Evolutionary conservation across 2,797 vertebrate genomes (phyloP).

Genomic region (Danionella dracula): DNA sequence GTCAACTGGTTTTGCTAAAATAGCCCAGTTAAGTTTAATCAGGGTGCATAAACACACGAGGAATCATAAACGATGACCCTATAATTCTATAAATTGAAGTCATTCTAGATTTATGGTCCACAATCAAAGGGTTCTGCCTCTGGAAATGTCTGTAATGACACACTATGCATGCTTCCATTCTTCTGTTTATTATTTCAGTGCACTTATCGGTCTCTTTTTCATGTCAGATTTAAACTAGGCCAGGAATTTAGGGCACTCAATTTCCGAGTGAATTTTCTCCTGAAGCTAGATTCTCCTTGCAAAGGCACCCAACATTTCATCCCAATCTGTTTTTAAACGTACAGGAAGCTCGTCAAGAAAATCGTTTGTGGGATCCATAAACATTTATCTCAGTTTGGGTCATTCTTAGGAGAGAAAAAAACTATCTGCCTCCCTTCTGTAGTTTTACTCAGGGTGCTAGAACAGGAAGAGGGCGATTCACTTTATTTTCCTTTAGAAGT

Average conservation of each 20-base stretch:
- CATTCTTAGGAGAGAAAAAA: conserved; percentile 53
- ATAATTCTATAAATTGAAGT: too few relatives aligned
- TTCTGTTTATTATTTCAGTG: neutral
- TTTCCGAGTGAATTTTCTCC: neutral
- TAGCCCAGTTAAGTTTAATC: too few relatives aligned
- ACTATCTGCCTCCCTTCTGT: conserved; percentile 71
- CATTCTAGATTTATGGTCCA: too few relatives aligned
- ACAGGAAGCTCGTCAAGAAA: conserved; percentile 37
- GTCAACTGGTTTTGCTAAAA: too few relatives aligned
- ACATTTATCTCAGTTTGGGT: conserved; percentile 61
- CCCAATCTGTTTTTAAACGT: conserved; percentile 52
- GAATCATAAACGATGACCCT: too few relatives aligned
- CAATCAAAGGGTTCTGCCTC: neutral
- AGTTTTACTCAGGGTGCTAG: conserved; percentile 80
- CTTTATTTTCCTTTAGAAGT: conserved; percentile 17
- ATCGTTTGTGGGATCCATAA: conserved; percentile 41
- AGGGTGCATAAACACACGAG: too few relatives aligned
- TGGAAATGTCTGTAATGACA: conserved; percentile 19
- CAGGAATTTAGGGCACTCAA: conserved; percentile 43
- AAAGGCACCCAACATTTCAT: conserved; percentile 10
- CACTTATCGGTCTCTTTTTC: conserved; percentile 17
- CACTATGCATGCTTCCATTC: conserved; percentile 45
- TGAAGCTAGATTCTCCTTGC: conserved; percentile 25
- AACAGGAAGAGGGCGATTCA: conserved; percentile 65
- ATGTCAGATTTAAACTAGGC: conserved; percentile 41